phyloP scores from a whole-genome alignment of 2,113 vertebrate species.

The Triplophysa siluroides region DNA sequence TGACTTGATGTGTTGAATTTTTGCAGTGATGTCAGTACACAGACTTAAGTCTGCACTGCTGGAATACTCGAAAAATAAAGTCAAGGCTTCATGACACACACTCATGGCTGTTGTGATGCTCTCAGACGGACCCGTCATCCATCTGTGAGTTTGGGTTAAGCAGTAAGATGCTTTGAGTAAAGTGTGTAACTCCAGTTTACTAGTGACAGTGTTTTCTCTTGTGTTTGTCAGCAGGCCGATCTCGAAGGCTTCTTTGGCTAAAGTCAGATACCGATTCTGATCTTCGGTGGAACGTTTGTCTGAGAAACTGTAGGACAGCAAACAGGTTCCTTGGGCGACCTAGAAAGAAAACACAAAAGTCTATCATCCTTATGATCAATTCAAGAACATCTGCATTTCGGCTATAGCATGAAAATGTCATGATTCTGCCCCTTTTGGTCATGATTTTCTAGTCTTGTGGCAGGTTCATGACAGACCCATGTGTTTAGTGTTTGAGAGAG shows the following conservation, averaged over 20 bases:
- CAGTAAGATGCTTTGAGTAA: conserved; percentile 88
- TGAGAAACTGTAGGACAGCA: conserved; percentile 86
- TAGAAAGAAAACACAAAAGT: conserved; percentile 53
- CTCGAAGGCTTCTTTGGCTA: conserved; percentile 86
- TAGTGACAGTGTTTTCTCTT: conserved; percentile 67
- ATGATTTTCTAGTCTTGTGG: too few relatives aligned
- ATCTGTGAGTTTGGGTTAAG: conserved; percentile 75
- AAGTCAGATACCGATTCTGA: conserved; percentile 69
- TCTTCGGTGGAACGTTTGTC: conserved; percentile 71
- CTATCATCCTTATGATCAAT: too few relatives aligned
- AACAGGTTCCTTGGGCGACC: conserved; percentile 86
- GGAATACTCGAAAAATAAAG: conserved; percentile 74
- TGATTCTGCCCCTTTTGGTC: too few relatives aligned
- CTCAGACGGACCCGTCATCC: conserved; percentile 66
- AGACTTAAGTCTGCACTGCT: conserved; percentile 56
- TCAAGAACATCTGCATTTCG: too few relatives aligned
- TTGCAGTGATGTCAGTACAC: conserved; percentile 77
- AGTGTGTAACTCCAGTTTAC: conserved; percentile 89
- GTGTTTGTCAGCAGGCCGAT: conserved; percentile 85
- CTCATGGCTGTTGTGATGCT: conserved; percentile 34
- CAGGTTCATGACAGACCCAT: too few relatives aligned
- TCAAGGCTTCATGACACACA: conserved; percentile 78
- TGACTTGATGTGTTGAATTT: conserved; percentile 71
- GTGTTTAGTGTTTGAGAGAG: too few relatives aligned
- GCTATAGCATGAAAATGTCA: too few relatives aligned